Evolutionary conservation across 2,113 vertebrate genomes (phyloP), one percentile per base, ranked within the genome.

Genomic region (Eira barbara): DNA sequence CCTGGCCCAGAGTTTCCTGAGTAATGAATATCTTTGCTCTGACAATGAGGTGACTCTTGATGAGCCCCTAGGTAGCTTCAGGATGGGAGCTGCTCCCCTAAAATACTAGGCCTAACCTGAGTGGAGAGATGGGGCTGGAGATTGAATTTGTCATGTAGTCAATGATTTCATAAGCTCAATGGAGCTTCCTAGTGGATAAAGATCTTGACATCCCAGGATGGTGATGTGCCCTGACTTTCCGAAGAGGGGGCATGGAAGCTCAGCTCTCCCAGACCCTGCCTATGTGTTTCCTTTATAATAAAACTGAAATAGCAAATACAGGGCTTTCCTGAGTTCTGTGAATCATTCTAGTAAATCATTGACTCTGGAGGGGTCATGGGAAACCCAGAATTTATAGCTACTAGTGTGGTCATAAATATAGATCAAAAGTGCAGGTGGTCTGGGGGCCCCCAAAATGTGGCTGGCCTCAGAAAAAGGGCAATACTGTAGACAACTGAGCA

Each of bases 171-270:
- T 23, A 47, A 52, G 47, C 34, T 89, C 47, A 2, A 18, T 18
- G 73, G 69, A 6, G 45, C 8, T 67, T 69, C 25, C 73, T 6
- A 21, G 6, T n/a, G 27, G 82, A 3, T 27, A 67, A 80, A 63
- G 12, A 13, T 7, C 3, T 3, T 27, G 82, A 76, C 17, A 31
- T 42, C 29, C 34, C 0, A 0, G 20, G 31, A 52, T 17, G 8
- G 1, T n/a, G 15, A 59, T 4, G 7, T 7, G 4, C 10, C 57
- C 25, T 25, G 27, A 59, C 7, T 29, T 45, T 31, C 8, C 0
- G 0, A 21, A 34, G 31, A 25, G 2, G 34, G 13, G 7, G 12
- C 42, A n/a, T 0, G 14, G 34, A 69, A 61, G 15, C 29, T 42
- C 69, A 59, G 31, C 8, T 7, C 23, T 20, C 14, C 49, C 15